These are phyloP conservation scores for Phalloptychus januarius DNA, from an alignment of 2,797 vertebrate genomes.

Conservation along the genomic window DNA sequence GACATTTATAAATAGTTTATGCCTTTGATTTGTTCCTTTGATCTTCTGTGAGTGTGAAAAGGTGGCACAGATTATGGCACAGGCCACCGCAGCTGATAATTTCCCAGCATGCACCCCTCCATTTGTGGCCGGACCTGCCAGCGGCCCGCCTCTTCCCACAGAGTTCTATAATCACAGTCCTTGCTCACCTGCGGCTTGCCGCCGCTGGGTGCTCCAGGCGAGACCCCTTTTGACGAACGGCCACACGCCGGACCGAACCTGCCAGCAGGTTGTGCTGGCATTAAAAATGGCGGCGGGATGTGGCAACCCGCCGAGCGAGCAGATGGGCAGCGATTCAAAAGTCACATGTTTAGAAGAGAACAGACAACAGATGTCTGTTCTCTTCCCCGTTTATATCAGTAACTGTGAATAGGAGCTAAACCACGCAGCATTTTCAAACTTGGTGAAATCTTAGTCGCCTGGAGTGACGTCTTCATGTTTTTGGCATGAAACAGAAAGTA, in stretches of 20 bases:
- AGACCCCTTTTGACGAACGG: constrained; percentile 33
- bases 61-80: constrained; percentile 50
- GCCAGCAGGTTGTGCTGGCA: constrained; percentile 46
- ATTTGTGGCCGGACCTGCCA: constrained; percentile 81
- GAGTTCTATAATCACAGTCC: constrained; percentile 76
- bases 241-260: constrained; percentile 37
- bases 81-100: constrained; percentile 68
- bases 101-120: constrained; percentile 72
- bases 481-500: too few species aligned
- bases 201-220: constrained; percentile 42
- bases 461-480: background rate
- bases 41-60: constrained; percentile 67
- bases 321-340: constrained; percentile 70
- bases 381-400: constrained; percentile 5
- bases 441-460: background rate
- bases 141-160: constrained; percentile 88
- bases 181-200: constrained; percentile 64
- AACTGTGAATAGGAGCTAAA: background rate
- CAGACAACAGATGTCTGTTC: constrained; percentile 24
- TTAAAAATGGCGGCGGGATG: constrained; percentile 46
- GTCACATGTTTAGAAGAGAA: constrained; percentile 48
- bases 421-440: background rate
- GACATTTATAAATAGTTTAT: constrained; percentile 64
- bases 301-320: constrained; percentile 58
- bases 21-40: constrained; percentile 44